These are phyloP conservation scores for Cataglyphis hispanica DNA, from an alignment of 1,140 invertebrate species.

Conservation along the genomic window DNA sequence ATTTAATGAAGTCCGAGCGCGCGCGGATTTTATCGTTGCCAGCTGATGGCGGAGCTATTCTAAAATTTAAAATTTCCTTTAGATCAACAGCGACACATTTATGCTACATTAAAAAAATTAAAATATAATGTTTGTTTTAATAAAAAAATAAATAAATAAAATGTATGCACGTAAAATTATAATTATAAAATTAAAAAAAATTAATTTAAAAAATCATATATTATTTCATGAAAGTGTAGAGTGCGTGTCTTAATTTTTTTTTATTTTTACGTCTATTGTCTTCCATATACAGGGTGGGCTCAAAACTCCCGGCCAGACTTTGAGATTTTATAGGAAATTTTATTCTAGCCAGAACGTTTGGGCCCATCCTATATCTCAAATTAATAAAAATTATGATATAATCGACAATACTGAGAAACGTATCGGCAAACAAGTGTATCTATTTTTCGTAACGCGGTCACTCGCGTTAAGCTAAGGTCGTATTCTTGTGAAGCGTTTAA, in stretches of 20 bases:
- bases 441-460: neutral
- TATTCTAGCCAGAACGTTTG: too few relatives aligned
- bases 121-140: neutral
- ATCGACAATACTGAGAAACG: neutral
- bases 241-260: too few relatives aligned
- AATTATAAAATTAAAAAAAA: too few relatives aligned
- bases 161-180: neutral
- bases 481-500: neutral
- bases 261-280: too few relatives aligned
- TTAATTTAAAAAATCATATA: too few relatives aligned
- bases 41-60: conserved; percentile 4
- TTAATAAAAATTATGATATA: neutral
- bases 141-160: too few relatives aligned
- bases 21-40: conserved; percentile 39
- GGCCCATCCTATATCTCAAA: neutral
- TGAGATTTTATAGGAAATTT: too few relatives aligned
- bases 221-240: too few relatives aligned
- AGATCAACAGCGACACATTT: neutral
- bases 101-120: neutral
- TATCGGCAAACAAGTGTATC: neutral
- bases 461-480: neutral
- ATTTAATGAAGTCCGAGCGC: conserved; percentile 35
- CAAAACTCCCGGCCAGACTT: too few relatives aligned
- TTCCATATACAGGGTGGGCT: too few relatives aligned
- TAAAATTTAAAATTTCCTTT: conserved; percentile 31